Conservation (phyloP, 2,888 invertebrate genomes). For the Hydropsyche betteni region DNA sequence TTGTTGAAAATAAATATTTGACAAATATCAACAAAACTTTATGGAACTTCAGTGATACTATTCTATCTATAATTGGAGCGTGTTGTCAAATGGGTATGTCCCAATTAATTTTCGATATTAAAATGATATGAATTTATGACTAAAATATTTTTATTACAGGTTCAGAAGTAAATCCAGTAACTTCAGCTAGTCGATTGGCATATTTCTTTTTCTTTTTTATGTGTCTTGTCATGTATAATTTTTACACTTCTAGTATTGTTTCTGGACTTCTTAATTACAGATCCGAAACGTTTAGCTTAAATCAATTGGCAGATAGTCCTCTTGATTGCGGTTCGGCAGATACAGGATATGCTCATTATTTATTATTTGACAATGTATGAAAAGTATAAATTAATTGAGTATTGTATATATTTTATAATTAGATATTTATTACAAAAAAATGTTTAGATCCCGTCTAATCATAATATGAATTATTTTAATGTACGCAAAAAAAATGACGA, state of each 20-base stretch:
- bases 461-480: slow-evolving; percentile 20
- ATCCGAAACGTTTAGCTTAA: slow-evolving; percentile 37
- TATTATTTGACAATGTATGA: slow-evolving; percentile 29
- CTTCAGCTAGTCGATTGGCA: slow-evolving; percentile 38
- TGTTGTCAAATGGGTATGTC: slow-evolving; percentile 51
- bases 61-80: slow-evolving; percentile 47
- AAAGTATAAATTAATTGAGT: not conserved
- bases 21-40: slow-evolving; percentile 23
- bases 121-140: not conserved
- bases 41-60: slow-evolving; percentile 47
- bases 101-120: not conserved
- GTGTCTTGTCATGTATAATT: slow-evolving; percentile 40
- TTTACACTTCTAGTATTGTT: slow-evolving; percentile 45
- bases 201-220: slow-evolving; percentile 39
- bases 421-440: slow-evolving; percentile 12
- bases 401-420: not conserved
- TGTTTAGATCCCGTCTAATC: not conserved
- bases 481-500: slow-evolving; percentile 19
- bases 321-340: slow-evolving; percentile 38
- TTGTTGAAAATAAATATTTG: slow-evolving; percentile 47
- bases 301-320: slow-evolving; percentile 40
- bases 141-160: slow-evolving; percentile 32
- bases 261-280: slow-evolving; percentile 42
- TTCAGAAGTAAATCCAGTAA: slow-evolving; percentile 30
- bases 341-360: slow-evolving; percentile 30